Evolutionary conservation across 2,113 vertebrate genomes (phyloP).

Genomic region (Hemichromis elongatus): DNA sequence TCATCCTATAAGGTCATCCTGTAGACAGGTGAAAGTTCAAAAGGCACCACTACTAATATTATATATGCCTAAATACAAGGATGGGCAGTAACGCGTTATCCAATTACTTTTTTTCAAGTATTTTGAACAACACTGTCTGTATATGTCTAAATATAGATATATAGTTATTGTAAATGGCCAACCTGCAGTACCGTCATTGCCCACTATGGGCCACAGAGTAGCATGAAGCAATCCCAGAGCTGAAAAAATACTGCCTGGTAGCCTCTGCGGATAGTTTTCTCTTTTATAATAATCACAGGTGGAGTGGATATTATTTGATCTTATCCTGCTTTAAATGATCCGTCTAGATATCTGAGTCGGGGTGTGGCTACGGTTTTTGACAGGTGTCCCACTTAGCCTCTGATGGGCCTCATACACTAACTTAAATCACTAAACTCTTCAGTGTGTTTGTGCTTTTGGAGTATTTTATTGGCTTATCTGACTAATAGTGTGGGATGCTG

Average conservation of each 20-base stretch:
- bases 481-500: not conserved
- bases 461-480: not conserved
- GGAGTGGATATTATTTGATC: not conserved
- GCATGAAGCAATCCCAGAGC: not conserved
- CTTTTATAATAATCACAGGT: not conserved
- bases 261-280: not conserved
- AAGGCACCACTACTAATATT: not conserved
- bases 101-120: too few species aligned
- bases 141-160: too few species aligned
- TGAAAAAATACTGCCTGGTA: not conserved
- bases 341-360: not conserved
- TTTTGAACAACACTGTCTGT: too few species aligned
- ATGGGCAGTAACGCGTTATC: too few species aligned
- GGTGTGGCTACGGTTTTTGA: too few species aligned
- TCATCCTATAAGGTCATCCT: not conserved
- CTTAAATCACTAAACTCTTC: fast-evolving
- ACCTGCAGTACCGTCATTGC: not conserved
- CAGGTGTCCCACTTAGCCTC: too few species aligned
- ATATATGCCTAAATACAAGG: too few species aligned
- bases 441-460: not conserved
- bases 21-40: not conserved
- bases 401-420: too few species aligned
- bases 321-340: not conserved
- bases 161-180: too few species aligned
- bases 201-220: not conserved